phyloP scores from a whole-genome alignment of 2,888 invertebrate genomes.

The Drosophila neonasuta region DNA sequence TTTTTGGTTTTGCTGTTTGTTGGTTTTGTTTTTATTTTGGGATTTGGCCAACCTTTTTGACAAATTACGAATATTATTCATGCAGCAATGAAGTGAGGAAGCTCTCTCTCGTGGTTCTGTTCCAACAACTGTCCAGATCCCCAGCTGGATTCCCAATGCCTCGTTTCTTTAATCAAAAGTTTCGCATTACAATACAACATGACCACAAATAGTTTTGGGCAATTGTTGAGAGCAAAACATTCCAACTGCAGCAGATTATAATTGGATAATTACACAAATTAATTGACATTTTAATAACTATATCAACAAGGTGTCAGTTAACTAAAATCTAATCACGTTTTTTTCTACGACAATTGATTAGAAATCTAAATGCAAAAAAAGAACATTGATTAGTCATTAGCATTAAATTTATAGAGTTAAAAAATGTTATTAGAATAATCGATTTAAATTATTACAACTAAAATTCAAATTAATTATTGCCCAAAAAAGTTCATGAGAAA shows the following conservation, averaged over 20 bases:
- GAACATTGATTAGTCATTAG: not conserved
- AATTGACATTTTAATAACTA: not conserved
- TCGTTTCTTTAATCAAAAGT: constrained; percentile 34
- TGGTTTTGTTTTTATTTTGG: constrained; percentile 59
- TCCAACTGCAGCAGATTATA: constrained; percentile 2
- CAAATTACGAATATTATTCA: constrained; percentile 80
- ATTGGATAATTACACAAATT: not conserved
- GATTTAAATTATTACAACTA: not conserved
- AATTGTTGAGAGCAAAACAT: not conserved
- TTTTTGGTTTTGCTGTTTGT: constrained; percentile 16
- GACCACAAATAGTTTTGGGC: constrained; percentile 22
- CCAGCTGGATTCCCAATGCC: constrained; percentile 42
- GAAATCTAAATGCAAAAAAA: not conserved
- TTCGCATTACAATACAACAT: constrained; percentile 16
- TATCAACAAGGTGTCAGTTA: not conserved
- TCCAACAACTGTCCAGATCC: constrained; percentile 34
- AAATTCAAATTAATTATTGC: not conserved
- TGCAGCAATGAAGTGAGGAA: constrained; percentile 78
- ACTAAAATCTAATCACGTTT: too few species aligned
- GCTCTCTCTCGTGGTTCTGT: constrained; percentile 58
- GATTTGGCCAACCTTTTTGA: constrained; percentile 77
- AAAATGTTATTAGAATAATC: not conserved
- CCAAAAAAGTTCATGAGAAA: not conserved
- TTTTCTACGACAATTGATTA: too few species aligned
- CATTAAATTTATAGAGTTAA: not conserved